Base-by-base conservation (phyloP, 2,113 vertebrate genomes). In the Petrocephalus zakoni region DNA sequence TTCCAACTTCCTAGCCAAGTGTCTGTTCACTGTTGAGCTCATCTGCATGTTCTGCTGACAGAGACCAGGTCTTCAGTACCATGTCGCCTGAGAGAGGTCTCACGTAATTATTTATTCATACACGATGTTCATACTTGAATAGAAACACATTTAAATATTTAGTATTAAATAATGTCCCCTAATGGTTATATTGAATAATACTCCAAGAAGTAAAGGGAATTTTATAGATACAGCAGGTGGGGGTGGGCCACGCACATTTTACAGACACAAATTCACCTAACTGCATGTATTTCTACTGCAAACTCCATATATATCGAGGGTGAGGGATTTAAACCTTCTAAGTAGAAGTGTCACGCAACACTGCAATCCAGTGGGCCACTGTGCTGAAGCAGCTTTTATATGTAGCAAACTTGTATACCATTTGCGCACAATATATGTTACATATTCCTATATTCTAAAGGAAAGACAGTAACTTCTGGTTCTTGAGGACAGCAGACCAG, bases 1-100 rank as follows among this genome's bases (percentile, higher is more conserved):
- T 92, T 92, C 82, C 86, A 78, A 90, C 52, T 37, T 88, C 47
- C 47, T 2, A 72, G 89, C 87, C 90, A 91, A 91, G 88, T 91
- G 89, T 85, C 91, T 87, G 56, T 88, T 83, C 49, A 22, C 51
- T 68, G 78, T 81, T 21, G 56, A n/a, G 51, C 49, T 49, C 52
- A 90, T 53, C 88, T 86, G 58, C 64, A 51, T 64, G 85, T 51
- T 84, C 17, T 46, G 2, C 46, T 87, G 85, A n/a, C 78, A 86
- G 42, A 87, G 52, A 52, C 37, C 88, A 21, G 22, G 6, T 58
- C 88, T 47, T 64, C 47, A 78, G 90, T 89, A 87, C 78, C 55
- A 72, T 87, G 88, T 58, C 42, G 61, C 61, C 17, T 17, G 88
- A 81, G 34, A 83, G 34, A n/a, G 52, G 34, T 55, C 42, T 83